phyloP scores from a whole-genome alignment of 2,888 invertebrate species.

The Platycheirus rosarum region DNA sequence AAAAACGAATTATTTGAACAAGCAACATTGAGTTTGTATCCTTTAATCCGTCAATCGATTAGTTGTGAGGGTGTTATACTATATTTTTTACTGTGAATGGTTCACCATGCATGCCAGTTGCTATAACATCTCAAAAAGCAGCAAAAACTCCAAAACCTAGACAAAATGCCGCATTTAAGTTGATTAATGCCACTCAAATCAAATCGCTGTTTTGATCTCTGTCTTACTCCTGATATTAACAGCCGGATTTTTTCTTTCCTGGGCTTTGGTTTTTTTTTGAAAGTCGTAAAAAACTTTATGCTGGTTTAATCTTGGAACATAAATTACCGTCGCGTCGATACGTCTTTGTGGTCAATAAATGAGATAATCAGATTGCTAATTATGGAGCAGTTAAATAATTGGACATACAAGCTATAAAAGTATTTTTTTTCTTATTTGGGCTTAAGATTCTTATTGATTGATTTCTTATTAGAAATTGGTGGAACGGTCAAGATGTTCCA shows the following conservation, averaged over 20 bases:
- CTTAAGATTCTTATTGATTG: no score
- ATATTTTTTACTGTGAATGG: background rate
- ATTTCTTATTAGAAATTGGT: no score
- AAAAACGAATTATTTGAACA: slow-evolving; percentile 17
- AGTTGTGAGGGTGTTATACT: background rate
- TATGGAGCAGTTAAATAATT: background rate
- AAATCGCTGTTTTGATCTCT: background rate
- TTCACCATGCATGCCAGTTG: no score
- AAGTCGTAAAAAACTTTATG: background rate
- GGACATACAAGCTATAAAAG: no score
- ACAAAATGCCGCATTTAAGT: no score
- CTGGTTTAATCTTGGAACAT: background rate
- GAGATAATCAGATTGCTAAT: background rate
- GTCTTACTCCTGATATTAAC: background rate
- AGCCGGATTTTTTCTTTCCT: background rate
- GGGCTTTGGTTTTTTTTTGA: background rate
- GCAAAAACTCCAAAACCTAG: no score
- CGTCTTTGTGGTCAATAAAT: background rate
- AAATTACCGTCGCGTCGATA: background rate
- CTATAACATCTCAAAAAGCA: no score
- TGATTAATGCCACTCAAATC: background rate
- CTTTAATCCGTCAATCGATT: slow-evolving; percentile 8
- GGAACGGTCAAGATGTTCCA: no score
- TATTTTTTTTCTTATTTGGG: no score
- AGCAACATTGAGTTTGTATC: slow-evolving; percentile 3